Evolutionary conservation across 2,888 invertebrate species (phyloP).

Genomic region (Agonopterix subpropinquella): DNA sequence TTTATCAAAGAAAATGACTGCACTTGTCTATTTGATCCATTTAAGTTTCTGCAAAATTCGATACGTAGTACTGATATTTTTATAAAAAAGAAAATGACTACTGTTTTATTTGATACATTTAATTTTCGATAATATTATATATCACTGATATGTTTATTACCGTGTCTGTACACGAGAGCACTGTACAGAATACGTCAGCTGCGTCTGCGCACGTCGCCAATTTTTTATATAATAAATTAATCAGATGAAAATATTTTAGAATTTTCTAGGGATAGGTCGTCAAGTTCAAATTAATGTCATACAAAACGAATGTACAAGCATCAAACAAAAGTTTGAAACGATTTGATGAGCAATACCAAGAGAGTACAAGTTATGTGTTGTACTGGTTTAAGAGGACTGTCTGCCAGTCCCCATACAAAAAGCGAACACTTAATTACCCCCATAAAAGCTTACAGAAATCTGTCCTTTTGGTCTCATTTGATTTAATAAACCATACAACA

Average conservation of each 20-base stretch:
- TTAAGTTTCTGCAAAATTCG: too few relatives aligned
- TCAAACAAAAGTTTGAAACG: conserved; percentile 31
- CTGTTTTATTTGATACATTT: not conserved
- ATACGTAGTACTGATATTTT: too few relatives aligned
- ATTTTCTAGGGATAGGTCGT: conserved; percentile 29
- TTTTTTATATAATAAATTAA: not conserved
- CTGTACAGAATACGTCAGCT: not conserved
- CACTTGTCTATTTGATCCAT: too few relatives aligned
- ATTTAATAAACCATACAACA: too few relatives aligned
- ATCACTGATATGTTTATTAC: not conserved
- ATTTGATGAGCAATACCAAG: conserved; percentile 55
- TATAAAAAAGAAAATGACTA: too few relatives aligned
- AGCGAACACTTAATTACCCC: too few relatives aligned
- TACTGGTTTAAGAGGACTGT: conserved; percentile 14
- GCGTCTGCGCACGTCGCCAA: not conserved
- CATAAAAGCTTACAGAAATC: too few relatives aligned
- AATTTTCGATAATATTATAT: not conserved
- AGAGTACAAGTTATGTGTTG: conserved; percentile 44
- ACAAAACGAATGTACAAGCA: conserved; percentile 34
- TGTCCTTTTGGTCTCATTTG: too few relatives aligned
- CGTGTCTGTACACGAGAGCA: not conserved
- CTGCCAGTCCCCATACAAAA: too few relatives aligned
- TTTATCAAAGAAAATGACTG: too few relatives aligned
- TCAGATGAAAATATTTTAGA: conserved; percentile 23
- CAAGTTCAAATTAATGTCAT: conserved; percentile 44